Evolutionary conservation across 2,113 vertebrate genomes (phyloP).

Genomic region (Budorcas taxicolor): DNA sequence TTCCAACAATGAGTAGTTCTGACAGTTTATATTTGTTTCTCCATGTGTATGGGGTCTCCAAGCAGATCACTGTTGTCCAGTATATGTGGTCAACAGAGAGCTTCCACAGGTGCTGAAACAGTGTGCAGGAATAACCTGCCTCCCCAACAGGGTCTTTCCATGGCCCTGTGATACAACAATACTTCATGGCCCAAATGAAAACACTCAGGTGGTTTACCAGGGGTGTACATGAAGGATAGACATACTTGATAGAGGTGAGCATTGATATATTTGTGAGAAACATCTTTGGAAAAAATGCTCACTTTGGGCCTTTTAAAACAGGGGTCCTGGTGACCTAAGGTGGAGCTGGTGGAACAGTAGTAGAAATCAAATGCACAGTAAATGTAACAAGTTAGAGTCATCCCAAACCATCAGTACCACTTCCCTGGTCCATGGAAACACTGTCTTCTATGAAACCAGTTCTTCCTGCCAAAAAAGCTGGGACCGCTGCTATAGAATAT

Average conservation of each 20-base stretch:
- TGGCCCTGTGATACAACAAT: not conserved
- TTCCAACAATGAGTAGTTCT: not conserved
- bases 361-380: not conserved
- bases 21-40: not conserved
- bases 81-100: rapidly evolving
- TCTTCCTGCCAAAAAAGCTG: not conserved
- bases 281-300: not conserved
- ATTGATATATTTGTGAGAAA: rapidly evolving
- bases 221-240: rapidly evolving
- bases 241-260: not conserved
- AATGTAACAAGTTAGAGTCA: not conserved
- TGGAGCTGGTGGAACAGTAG: not conserved
- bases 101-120: not conserved
- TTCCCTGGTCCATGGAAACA: rapidly evolving
- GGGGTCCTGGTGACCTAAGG: not conserved
- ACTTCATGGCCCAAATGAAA: not conserved
- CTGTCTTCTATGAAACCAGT: not conserved
- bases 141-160: not conserved
- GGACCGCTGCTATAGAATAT: not conserved
- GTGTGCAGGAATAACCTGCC: no score
- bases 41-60: rapidly evolving
- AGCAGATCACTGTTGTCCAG: rapidly evolving
- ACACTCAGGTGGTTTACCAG: not conserved
- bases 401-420: not conserved
- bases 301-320: not conserved